Evolutionary conservation across 1,140 invertebrate species (phyloP).

Genomic region (Coenobita brevimanus): DNA sequence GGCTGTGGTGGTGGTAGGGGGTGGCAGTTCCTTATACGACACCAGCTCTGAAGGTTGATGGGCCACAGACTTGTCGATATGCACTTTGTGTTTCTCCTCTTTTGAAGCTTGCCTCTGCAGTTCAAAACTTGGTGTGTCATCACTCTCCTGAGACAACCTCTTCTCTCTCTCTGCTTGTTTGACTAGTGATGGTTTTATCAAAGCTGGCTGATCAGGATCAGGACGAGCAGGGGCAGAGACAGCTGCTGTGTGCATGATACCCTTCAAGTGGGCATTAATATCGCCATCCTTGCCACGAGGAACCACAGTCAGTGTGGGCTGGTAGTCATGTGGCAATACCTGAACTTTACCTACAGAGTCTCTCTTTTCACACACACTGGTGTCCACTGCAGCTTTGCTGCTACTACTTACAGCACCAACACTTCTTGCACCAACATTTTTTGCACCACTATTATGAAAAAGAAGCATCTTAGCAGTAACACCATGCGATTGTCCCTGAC

Average conservation of each 20-base stretch:
- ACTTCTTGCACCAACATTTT: constrained; percentile 51
- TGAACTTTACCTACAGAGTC: constrained; percentile 32
- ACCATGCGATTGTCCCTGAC: constrained; percentile 51
- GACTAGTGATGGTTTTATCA: constrained; percentile 50
- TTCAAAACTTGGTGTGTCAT: constrained; percentile 48
- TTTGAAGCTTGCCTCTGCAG: constrained; percentile 52
- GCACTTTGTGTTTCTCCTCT: constrained; percentile 35
- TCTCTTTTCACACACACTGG: constrained; percentile 51
- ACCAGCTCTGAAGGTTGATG: constrained; percentile 47
- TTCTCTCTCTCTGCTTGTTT: constrained; percentile 60
- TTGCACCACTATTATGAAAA: constrained; percentile 63
- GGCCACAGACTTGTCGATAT: constrained; percentile 22
- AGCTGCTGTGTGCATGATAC: constrained; percentile 58
- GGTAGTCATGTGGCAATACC: constrained; percentile 41
- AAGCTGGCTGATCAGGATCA: constrained; percentile 44
- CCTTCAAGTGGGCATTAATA: constrained; percentile 62
- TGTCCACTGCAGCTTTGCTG: constrained; percentile 36
- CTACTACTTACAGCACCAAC: constrained; percentile 47
- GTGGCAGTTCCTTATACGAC: constrained; percentile 64
- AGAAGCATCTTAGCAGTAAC: constrained; percentile 52
- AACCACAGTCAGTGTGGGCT: constrained; percentile 61
- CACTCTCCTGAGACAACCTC: constrained; percentile 59
- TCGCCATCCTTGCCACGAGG: constrained; percentile 57
- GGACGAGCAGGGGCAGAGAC: constrained; percentile 44
- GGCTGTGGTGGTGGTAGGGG: constrained; percentile 43